Evolutionary conservation across 2,797 vertebrate genomes (phyloP).

Genomic region (Lerista edwardsae): DNA sequence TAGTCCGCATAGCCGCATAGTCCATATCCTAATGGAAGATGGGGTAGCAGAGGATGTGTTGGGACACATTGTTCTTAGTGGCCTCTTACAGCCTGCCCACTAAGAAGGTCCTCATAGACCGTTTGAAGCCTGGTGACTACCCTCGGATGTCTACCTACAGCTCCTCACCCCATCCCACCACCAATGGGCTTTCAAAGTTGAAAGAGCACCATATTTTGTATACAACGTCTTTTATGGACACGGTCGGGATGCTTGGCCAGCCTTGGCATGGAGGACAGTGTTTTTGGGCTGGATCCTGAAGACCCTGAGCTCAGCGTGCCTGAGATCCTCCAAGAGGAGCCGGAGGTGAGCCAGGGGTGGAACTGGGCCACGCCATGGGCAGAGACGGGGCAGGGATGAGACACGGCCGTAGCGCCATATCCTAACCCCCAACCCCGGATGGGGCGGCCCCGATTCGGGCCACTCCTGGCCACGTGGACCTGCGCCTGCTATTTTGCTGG

Average conservation of each 20-base stretch:
- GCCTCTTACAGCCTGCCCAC: neutral
- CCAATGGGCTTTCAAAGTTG: accelerated
- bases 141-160: accelerated
- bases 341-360: too few relatives aligned
- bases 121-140: accelerated
- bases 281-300: too few relatives aligned
- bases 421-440: too few relatives aligned
- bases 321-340: too few relatives aligned
- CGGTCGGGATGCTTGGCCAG: neutral
- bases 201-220: accelerated
- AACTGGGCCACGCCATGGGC: too few relatives aligned
- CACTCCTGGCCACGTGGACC: too few relatives aligned
- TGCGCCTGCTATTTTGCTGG: too few relatives aligned
- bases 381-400: too few relatives aligned
- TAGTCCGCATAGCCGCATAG: too few relatives aligned
- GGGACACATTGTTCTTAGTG: neutral
- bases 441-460: too few relatives aligned
- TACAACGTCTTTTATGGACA: accelerated
- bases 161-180: neutral
- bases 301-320: neutral
- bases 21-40: neutral
- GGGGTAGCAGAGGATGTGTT: neutral
- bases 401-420: too few relatives aligned
- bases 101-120: neutral
- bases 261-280: too few relatives aligned